Evolutionary conservation across 1,140 invertebrate genomes (phyloP), one percentile per base, ranked within the genome.

Genomic region (Brachionus calyciflorus): DNA sequence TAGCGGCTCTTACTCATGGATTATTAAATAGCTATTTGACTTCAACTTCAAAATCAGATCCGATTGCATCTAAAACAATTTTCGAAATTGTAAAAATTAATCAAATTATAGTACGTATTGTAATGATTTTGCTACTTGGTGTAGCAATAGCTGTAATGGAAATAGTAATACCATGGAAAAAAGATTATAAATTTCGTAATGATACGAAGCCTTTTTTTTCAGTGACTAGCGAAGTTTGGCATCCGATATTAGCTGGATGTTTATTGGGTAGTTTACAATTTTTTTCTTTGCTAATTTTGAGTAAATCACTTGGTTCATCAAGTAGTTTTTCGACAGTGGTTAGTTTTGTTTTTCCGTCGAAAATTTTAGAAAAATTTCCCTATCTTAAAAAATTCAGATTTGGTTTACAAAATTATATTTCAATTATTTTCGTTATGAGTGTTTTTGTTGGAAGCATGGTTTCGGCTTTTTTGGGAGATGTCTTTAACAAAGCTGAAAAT

Each of bases 141-240:
- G 60, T 9, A 21, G 60, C 37, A 24, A 37, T 65, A 44, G 33
- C 40, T 65, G 4, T 65, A 7, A 65, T 65, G 60, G 60, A 65
- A 65, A 14, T 65, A 9, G 41, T 65, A 24, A 37, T 65, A 10
- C 60, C 60, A 24, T 65, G 60, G 60, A 65, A 44, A 65, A 65
- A 44, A 24, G 60, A 65, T 7, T 65, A 65, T 26, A 3, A 37
- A 24, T 44, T 65, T 41, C 41, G 21, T 44, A 24, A 65, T 46
- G 26, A 17, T 12, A 24, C 17, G 2, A 44, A 19, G 24, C 60
- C 60, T 9, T 44, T 65, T 44, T 65, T 65, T 46, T 41, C 37
- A 12, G 33, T 65, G 3, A 65, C 60, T 2, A 65, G 60, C 28
- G 60, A 65, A 65, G 60, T 65, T 4, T 70, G 68, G 68, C 44